Conservation (phyloP, 2,797 vertebrate species). For the Falco biarmicus region DNA sequence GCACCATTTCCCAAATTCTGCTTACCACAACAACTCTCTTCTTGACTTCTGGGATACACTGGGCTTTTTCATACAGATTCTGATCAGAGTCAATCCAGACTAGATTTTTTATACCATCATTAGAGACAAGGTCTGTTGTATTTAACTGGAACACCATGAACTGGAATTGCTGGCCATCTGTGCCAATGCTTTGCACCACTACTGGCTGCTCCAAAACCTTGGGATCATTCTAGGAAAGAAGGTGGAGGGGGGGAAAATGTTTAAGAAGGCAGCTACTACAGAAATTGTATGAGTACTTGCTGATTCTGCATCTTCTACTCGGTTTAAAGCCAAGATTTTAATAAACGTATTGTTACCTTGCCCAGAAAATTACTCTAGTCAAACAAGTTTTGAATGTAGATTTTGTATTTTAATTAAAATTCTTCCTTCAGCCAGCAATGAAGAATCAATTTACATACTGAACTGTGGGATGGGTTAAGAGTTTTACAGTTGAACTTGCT, state of each 20-base stretch:
- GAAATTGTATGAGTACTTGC: neutral
- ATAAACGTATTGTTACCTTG: constrained; percentile 66
- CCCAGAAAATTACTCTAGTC: constrained; percentile 69
- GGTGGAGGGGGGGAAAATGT: neutral
- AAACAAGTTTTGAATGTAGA: constrained; percentile 68
- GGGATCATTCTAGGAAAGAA: constrained; percentile 75
- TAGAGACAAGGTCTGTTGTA: constrained; percentile 86
- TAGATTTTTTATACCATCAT: constrained; percentile 88
- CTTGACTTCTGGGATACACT: constrained; percentile 82
- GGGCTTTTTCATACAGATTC: constrained; percentile 86
- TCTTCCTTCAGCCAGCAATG: constrained; percentile 43
- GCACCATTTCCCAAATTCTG: neutral
- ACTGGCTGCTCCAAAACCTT: constrained; percentile 84
- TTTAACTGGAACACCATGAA: constrained; percentile 94
- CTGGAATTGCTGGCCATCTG: constrained; percentile 90
- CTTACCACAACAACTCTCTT: constrained; percentile 86
- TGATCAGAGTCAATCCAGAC: constrained; percentile 90
- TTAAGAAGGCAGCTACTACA: neutral
- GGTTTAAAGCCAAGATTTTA: constrained; percentile 56
- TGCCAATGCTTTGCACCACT: constrained; percentile 89
- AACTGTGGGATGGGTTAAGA: constrained; percentile 1
- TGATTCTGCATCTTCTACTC: constrained; percentile 52
- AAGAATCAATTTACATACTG: constrained; percentile 50
- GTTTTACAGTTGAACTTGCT: neutral
- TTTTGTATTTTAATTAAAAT: constrained; percentile 67